A percentile compares a stretch with the other conserved stretches of the same genome.
Evolutionary conservation across 2,888 invertebrate species (phyloP).

Genomic region (Oxytorus armatus): DNA sequence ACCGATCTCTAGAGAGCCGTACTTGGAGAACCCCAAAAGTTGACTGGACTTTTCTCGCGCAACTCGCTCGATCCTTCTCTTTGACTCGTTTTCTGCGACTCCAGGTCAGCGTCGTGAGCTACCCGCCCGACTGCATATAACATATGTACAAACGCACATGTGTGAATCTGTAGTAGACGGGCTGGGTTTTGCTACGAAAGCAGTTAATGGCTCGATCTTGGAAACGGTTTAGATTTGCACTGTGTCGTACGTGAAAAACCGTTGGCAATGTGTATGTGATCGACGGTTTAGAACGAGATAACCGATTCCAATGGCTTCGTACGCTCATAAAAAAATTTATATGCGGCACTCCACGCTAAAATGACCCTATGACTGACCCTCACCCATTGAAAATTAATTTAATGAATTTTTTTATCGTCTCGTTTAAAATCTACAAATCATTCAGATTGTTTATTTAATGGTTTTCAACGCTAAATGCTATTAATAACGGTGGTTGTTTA

Average conservation of each 20-base stretch:
- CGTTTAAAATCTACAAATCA: too few relatives aligned
- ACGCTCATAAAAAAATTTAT: not conserved
- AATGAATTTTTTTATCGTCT: too few relatives aligned
- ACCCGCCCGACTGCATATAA: slow-evolving; percentile 43
- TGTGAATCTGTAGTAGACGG: slow-evolving; percentile 24
- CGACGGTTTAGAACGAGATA: slow-evolving; percentile 17
- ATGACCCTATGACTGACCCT: too few relatives aligned
- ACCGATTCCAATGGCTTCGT: slow-evolving; percentile 19
- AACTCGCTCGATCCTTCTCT: slow-evolving; percentile 45
- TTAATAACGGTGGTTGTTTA: too few relatives aligned
- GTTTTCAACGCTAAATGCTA: too few relatives aligned
- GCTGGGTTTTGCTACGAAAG: slow-evolving; percentile 46
- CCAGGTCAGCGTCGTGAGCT: slow-evolving; percentile 48
- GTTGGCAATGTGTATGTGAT: slow-evolving; percentile 9
- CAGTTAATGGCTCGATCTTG: slow-evolving; percentile 62
- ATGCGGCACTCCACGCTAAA: not conserved
- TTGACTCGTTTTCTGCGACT: slow-evolving; percentile 63
- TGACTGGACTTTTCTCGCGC: slow-evolving; percentile 45
- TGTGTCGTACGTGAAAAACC: slow-evolving; percentile 17
- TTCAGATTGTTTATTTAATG: too few relatives aligned
- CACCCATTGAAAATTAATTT: too few relatives aligned
- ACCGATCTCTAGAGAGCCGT: slow-evolving; percentile 6
- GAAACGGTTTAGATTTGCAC: slow-evolving; percentile 52
- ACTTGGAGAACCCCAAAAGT: slow-evolving; percentile 44
- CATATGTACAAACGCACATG: not conserved